Evolutionary conservation across 2,888 invertebrate genomes (phyloP).

Genomic region (Furcula furcula): DNA sequence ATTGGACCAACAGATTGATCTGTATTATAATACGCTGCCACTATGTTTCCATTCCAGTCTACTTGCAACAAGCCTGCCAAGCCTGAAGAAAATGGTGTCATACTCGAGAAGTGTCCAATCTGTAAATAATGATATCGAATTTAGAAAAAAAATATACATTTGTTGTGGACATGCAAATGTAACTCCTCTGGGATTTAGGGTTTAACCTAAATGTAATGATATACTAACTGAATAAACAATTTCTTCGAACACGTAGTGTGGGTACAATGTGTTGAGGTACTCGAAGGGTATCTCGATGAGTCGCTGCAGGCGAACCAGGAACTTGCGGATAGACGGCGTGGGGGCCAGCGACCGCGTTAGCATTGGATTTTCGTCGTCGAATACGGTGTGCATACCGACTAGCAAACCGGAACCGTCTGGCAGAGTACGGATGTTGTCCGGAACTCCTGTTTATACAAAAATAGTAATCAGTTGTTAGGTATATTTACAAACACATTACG

Average conservation of each 20-base stretch:
- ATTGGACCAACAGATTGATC: constrained; percentile 78
- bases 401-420: constrained; percentile 86
- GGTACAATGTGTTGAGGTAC: constrained; percentile 83
- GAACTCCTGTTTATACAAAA: constrained; percentile 61
- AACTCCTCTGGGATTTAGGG: too few species aligned
- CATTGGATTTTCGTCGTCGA: constrained; percentile 82
- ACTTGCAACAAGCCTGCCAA: constrained; percentile 84
- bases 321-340: constrained; percentile 85
- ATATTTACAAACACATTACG: too few species aligned
- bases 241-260: constrained; percentile 84
- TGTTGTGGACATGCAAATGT: not conserved
- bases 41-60: constrained; percentile 87
- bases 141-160: not conserved
- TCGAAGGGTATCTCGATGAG: constrained; percentile 85
- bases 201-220: too few species aligned
- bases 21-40: constrained; percentile 85
- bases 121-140: constrained; percentile 48
- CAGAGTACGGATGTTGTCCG: constrained; percentile 83
- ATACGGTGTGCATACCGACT: constrained; percentile 80
- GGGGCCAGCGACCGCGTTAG: constrained; percentile 77
- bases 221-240: constrained; percentile 82
- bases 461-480: too few species aligned
- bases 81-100: constrained; percentile 54
- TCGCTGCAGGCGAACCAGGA: constrained; percentile 82
- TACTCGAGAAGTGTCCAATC: constrained; percentile 84